Base-by-base conservation (phyloP, 2,113 vertebrate genomes). In the Spea bombifrons region DNA sequence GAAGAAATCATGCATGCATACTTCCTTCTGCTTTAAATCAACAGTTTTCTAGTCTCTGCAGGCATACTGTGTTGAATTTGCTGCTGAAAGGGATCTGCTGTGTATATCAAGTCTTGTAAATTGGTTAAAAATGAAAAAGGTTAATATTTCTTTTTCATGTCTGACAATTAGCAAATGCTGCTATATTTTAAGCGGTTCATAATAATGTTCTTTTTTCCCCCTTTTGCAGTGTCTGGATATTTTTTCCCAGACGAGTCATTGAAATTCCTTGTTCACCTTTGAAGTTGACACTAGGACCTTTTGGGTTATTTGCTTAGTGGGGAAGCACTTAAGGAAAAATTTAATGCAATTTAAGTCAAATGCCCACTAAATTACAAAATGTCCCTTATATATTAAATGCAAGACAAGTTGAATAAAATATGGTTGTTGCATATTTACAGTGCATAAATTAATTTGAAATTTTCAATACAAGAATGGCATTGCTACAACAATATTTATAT, bases 341-440 rank as follows among this genome's bases (percentile, higher is more conserved):
- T 81, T 84, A 76, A 81, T 84, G 79, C 78, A 82, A 76, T 80
- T 86, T 76, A 85, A 81, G 78, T 82, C 81, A 86, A 83, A 89
- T 84, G 82, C 82, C 76, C 82, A 78, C 0, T 1, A 83, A 85
- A 80, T 66, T 75, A 83, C 78, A 82, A 85, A 83, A 78, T 69
- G 15, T 82, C 79, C 76, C 75, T 75, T 66, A 76, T 63, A 76
- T 64, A 65, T 0, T 0, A 71, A 57, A 81, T 86, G 85, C 67
- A 82, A 84, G 85, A 85, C 85, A 83, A 83, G 9, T 75, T 71
- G 73, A 0, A 78, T 81, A 73, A 71, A 71, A 84, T 82, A 79
- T 53, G 66, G 5, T 45, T 53, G 10, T 13, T 84, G 73, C 78
- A 45, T 50, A 30, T 71, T 30, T 85, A 77, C 83, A 84, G 81